Evolutionary conservation across 2,888 invertebrate genomes (phyloP).

Genomic region (Electrophaes corylata): DNA sequence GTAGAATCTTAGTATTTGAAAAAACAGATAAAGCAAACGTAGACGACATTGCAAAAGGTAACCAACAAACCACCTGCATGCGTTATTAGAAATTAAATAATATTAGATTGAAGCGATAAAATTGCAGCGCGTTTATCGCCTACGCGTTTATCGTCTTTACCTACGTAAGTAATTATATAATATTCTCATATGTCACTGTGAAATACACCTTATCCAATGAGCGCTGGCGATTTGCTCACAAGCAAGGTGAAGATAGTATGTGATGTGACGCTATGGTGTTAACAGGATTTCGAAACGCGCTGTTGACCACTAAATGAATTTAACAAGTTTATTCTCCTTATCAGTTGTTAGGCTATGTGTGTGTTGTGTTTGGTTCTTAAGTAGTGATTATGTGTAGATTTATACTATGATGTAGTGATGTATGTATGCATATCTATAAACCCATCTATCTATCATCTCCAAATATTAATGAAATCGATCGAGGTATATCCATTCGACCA

Average conservation of each 20-base stretch:
- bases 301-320: slow-evolving; percentile 1
- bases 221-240: slow-evolving; percentile 18
- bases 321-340: background rate
- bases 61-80: no score
- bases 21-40: no score
- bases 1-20: no score
- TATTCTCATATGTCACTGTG: slow-evolving; percentile 30
- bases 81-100: no score
- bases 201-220: slow-evolving; percentile 35
- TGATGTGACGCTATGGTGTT: slow-evolving; percentile 53
- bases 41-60: no score
- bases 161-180: background rate
- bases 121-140: no score
- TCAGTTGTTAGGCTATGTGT: slow-evolving; percentile 6
- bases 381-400: no score
- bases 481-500: background rate
- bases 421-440: no score
- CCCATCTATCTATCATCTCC: background rate
- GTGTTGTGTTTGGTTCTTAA: background rate
- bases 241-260: slow-evolving; percentile 47
- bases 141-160: no score
- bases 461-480: background rate
- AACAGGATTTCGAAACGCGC: slow-evolving; percentile 38
- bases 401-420: no score
- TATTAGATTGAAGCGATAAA: no score